Percentiles rank a stretch among this genome's conserved stretches.
These are phyloP conservation scores for Heliconius erato DNA, from an alignment of 2,888 invertebrate species.

Conservation along the genomic window DNA sequence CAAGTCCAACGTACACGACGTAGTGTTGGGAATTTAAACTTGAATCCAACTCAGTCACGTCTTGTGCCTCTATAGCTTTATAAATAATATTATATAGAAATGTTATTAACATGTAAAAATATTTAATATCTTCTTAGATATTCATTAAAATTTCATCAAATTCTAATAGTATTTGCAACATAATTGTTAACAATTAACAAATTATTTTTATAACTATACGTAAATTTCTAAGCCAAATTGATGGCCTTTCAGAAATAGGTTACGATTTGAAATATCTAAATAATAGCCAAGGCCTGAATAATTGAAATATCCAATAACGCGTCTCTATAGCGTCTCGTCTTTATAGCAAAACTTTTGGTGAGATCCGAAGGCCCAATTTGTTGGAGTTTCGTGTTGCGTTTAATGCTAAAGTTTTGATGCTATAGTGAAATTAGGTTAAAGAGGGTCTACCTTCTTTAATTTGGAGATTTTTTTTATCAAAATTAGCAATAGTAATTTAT, in stretches of 20 bases:
- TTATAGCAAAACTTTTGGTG: constrained; percentile 34
- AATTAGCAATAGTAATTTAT: neutral
- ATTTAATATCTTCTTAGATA: neutral
- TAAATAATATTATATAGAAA: too few relatives aligned
- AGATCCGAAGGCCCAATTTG: constrained; percentile 26
- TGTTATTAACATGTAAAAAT: too few relatives aligned
- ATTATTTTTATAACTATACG: too few relatives aligned
- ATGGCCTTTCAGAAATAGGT: constrained; percentile 16
- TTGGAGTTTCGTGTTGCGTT: constrained; percentile 28
- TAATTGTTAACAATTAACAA: neutral
- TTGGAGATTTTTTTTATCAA: neutral
- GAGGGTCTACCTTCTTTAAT: constrained; percentile 8
- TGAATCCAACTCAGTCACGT: too few relatives aligned
- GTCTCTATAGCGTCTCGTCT: constrained; percentile 12
- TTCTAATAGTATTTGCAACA: neutral
- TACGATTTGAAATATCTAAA: constrained; percentile 28
- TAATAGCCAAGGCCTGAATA: constrained; percentile 38
- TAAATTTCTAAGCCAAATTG: constrained; percentile 1
- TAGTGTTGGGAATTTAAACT: too few relatives aligned
- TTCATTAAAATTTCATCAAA: neutral
- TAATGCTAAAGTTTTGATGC: constrained; percentile 30
- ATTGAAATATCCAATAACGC: constrained; percentile 41
- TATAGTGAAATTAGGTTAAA: constrained; percentile 13
- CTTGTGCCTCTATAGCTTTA: too few relatives aligned
- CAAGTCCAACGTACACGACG: too few relatives aligned